Conservation (phyloP, 2,797 vertebrate species). For the Coilia nasus region DNA sequence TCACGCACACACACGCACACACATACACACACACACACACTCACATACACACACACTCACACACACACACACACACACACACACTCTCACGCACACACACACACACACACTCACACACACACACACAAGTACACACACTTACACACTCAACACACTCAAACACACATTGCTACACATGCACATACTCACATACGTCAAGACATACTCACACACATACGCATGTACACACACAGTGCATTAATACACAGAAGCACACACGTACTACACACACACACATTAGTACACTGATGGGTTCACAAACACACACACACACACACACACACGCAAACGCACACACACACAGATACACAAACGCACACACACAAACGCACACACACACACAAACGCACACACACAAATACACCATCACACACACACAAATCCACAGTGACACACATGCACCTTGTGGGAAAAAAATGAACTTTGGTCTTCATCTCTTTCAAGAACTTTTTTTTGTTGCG, state of each 20-base stretch:
- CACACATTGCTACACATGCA: neutral
- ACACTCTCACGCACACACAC: neutral
- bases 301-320: neutral
- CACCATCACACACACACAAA: neutral
- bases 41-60: no score
- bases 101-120: neutral
- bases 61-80: neutral
- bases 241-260: neutral
- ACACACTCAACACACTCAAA: neutral
- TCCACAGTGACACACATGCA: neutral
- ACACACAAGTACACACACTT: neutral
- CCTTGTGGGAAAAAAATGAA: no score
- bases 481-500: neutral
- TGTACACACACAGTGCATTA: neutral
- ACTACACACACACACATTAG: neutral
- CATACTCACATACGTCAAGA: no score
- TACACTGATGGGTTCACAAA: neutral
- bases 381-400: neutral
- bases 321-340: neutral
- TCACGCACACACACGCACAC: no score
- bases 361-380: neutral
- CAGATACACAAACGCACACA: neutral
- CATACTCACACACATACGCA: neutral
- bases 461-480: no score
- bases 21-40: neutral